Evolutionary conservation across 1,140 invertebrate genomes (phyloP).

Genomic region (Drosophila yakuba): DNA sequence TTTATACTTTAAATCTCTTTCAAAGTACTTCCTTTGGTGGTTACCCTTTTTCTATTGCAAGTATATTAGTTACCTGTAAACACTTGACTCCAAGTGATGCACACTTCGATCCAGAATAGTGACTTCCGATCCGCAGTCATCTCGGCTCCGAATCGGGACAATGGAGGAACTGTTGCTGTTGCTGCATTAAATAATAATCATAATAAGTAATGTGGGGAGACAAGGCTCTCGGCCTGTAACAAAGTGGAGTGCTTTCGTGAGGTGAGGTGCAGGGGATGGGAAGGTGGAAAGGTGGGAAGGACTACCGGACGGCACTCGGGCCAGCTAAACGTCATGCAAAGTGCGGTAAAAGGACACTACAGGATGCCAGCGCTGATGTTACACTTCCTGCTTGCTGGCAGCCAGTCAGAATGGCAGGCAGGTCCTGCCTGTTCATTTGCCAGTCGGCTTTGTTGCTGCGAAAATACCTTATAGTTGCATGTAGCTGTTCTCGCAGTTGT

Average conservation of each 20-base stretch:
- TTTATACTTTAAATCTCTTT: too few relatives aligned
- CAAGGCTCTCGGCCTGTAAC: constrained; percentile 50
- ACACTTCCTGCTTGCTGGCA: constrained; percentile 67
- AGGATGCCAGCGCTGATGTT: constrained; percentile 80
- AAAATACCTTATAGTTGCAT: constrained; percentile 61
- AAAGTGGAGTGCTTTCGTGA: constrained; percentile 36
- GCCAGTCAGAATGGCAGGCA: constrained; percentile 31
- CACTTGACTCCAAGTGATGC: background rate
- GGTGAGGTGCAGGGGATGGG: background rate
- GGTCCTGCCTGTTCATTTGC: constrained; percentile 65
- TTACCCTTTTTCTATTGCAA: background rate
- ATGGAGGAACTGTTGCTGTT: constrained; percentile 66
- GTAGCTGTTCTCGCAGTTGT: constrained; percentile 60
- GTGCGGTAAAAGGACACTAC: constrained; percentile 76
- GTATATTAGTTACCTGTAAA: background rate
- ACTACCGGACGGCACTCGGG: constrained; percentile 34
- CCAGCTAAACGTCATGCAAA: constrained; percentile 76
- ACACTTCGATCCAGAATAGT: constrained; percentile 9
- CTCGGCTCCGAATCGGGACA: constrained; percentile 30
- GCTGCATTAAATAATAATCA: constrained; percentile 81
- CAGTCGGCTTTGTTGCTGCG: constrained; percentile 65
- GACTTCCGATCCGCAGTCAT: constrained; percentile 26
- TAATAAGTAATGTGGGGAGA: constrained; percentile 77
- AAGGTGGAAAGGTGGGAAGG: background rate
- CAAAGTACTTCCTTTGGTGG: too few relatives aligned